Evolutionary conservation across 53 echinoderm and acorn worm genomes (phyloP).

Genomic region (Zoroaster sp.): DNA sequence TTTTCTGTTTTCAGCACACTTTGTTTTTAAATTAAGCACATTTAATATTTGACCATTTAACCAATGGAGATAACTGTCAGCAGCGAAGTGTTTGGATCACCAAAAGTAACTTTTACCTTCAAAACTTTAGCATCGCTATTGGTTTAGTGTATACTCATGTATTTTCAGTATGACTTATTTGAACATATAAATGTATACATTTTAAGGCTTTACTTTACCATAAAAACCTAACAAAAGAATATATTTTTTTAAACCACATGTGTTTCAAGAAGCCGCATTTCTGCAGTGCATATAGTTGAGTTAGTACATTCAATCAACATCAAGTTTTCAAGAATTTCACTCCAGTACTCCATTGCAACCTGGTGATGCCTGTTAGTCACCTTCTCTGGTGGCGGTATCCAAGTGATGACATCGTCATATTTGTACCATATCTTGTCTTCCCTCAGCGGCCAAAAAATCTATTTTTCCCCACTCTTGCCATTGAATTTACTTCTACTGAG

Average conservation of each 20-base stretch:
- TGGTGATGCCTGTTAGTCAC: conserved; percentile 35
- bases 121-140: background rate
- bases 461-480: conserved; percentile 39
- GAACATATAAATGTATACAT: too few species aligned
- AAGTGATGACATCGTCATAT: conserved; percentile 31
- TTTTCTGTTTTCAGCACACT: background rate
- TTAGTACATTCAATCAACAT: background rate
- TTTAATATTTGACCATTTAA: background rate
- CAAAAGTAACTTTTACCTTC: background rate
- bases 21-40: background rate
- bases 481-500: conserved; percentile 40
- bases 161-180: too few species aligned
- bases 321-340: conserved; percentile 22
- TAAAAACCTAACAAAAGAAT: too few species aligned
- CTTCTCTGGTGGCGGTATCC: conserved; percentile 40
- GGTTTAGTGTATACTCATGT: background rate
- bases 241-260: too few species aligned
- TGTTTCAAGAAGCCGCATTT: too few species aligned
- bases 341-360: conserved; percentile 13
- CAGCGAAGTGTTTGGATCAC: background rate
- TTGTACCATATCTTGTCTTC: conserved; percentile 50
- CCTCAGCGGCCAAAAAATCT: conserved; percentile 34
- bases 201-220: too few species aligned
- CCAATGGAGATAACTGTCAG: background rate
- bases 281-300: too few species aligned